phyloP scores from a whole-genome alignment of 2,113 vertebrate species.

The Plecturocebus donacophilus region DNA sequence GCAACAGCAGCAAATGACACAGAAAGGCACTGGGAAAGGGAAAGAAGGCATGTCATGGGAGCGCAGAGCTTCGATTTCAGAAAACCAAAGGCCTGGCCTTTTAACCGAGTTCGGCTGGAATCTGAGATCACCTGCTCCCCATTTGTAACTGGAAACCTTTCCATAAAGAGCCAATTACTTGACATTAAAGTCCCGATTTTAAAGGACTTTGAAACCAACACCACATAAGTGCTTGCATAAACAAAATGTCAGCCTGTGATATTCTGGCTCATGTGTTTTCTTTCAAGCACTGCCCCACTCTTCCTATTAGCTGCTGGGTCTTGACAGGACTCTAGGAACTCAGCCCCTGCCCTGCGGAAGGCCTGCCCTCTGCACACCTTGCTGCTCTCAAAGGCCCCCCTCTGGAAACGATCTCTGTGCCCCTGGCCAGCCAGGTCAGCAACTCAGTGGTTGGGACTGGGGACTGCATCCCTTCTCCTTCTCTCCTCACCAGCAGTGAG shows the following conservation, averaged over 20 bases:
- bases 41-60: fast-evolving
- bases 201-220: conserved; percentile 64
- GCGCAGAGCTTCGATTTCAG: background rate
- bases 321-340: background rate
- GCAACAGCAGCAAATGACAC: background rate
- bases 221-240: conserved; percentile 8
- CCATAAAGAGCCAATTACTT: conserved; percentile 56
- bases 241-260: background rate
- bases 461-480: background rate
- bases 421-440: background rate
- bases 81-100: conserved; percentile 26
- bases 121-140: conserved; percentile 53
- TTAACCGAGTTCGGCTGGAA: conserved; percentile 50
- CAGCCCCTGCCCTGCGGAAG: background rate
- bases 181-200: conserved; percentile 26
- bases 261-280: background rate
- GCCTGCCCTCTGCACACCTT: background rate
- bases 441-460: background rate
- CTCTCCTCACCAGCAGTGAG: background rate
- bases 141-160: conserved; percentile 63
- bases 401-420: background rate
- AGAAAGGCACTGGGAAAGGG: background rate
- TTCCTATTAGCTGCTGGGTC: background rate
- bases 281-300: background rate
- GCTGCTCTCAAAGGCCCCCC: background rate